phyloP scores from a whole-genome alignment of 2,888 invertebrate genomes.

The Chalcosyrphus nemorum region DNA sequence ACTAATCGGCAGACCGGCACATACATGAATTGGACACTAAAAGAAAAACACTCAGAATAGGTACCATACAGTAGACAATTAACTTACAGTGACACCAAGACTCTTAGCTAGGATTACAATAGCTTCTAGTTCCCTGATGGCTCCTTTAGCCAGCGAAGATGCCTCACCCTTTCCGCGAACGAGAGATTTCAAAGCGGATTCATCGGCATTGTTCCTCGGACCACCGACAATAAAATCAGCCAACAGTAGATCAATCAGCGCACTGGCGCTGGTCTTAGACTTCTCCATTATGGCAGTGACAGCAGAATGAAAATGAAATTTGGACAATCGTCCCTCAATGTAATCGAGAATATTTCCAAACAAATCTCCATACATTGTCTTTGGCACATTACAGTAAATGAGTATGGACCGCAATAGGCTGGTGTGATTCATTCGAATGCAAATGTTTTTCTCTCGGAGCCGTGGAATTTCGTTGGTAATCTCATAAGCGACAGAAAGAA shows the following conservation, averaged over 20 bases:
- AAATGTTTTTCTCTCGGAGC: slow-evolving; percentile 86
- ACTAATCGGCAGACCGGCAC: slow-evolving; percentile 83
- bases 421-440: slow-evolving; percentile 91
- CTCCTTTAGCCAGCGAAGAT: slow-evolving; percentile 86
- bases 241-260: slow-evolving; percentile 79
- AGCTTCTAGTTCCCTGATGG: slow-evolving; percentile 88
- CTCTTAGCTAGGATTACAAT: slow-evolving; percentile 88
- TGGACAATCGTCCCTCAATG: slow-evolving; percentile 85
- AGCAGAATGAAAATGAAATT: slow-evolving; percentile 88
- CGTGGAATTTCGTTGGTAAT: slow-evolving; percentile 87
- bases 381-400: slow-evolving; percentile 90
- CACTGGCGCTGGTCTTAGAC: slow-evolving; percentile 80
- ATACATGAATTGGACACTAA: slow-evolving; percentile 84
- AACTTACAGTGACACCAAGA: slow-evolving; percentile 88
- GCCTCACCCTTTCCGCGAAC: slow-evolving; percentile 88
- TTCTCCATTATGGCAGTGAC: slow-evolving; percentile 86
- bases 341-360: slow-evolving; percentile 79
- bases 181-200: slow-evolving; percentile 83
- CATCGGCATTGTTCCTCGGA: slow-evolving; percentile 78
- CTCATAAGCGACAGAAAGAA: slow-evolving; percentile 90
- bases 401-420: slow-evolving; percentile 89
- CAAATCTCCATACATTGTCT: slow-evolving; percentile 83
- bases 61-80: slow-evolving; percentile 75
- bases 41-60: slow-evolving; percentile 59
- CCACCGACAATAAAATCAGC: slow-evolving; percentile 79